Evolutionary conservation across 1,140 invertebrate genomes (phyloP), one percentile per base, ranked within the genome.

Genomic region (Drosophila sucinea): DNA sequence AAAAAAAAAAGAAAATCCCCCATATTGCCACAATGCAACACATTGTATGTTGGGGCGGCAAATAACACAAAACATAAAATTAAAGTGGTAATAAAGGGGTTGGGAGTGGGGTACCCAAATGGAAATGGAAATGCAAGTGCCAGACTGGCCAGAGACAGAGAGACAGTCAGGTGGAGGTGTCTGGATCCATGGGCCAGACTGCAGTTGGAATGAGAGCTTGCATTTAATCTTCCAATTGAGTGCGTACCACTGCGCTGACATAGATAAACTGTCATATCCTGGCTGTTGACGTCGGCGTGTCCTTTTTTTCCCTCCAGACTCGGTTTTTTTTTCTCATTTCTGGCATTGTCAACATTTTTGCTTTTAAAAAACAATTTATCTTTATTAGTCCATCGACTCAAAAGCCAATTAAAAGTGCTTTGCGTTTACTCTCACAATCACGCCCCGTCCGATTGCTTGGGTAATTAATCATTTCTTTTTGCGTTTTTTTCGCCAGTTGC

Each of bases 221-320:
- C 85, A 90, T 89, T 89, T 89, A 89, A 89, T 89, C 84, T 89
- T 89, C 84, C 84, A 89, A 89, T 89, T 89, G 84, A 89, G 84
- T 89, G 84, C 84, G 80, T 89, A 73, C 77, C 70, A 60, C 67
- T 78, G 82, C 70, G 73, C 73, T 89, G 84, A 89, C 84, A 89
- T 89, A 89, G 84, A 89, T 89, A 90, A 81, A 89, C 81, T 83
- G 84, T 56, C 84, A 70, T 82, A 85, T 82, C 71, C 79, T 73
- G 75, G 61, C 58, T 60, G 44, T 69, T 73, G 69, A 65, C 72
- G 56, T 41, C 61, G 58, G 51, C 61, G 56, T 64, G 70, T 73
- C 77, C 73, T 68, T 68, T 74, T 10, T n/a, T 33, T n/a, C 32
- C 5, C 38, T 40, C n/a, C 32, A 17, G n/a, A 27, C 4, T 10